These are phyloP conservation scores for Notarius quadriscutis DNA, from an alignment of 2,113 vertebrate genomes.

Conservation along the genomic window DNA sequence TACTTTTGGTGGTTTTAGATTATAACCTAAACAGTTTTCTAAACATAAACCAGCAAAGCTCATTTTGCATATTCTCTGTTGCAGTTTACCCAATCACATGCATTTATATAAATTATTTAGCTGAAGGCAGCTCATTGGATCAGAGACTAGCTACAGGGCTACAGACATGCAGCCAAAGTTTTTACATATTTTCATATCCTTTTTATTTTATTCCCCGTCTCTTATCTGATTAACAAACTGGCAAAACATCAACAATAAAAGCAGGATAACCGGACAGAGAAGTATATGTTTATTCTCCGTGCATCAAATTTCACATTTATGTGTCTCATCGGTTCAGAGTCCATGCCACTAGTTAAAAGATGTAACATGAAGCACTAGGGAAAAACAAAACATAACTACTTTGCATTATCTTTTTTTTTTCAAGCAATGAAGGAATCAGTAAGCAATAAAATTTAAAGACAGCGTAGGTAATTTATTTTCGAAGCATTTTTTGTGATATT, in stretches of 20 bases:
- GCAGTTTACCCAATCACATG: background rate
- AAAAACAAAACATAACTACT: background rate
- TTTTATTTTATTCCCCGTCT: background rate
- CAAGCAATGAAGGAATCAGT: background rate
- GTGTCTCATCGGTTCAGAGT: background rate
- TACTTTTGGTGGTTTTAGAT: background rate
- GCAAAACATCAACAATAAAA: background rate
- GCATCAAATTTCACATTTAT: background rate
- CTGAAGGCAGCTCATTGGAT: background rate
- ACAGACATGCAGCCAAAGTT: background rate
- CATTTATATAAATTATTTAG: background rate
- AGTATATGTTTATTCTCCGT: background rate
- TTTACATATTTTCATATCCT: background rate
- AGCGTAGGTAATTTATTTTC: too few relatives aligned
- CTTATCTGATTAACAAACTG: background rate
- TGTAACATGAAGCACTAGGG: background rate
- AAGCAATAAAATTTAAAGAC: background rate
- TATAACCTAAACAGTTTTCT: background rate
- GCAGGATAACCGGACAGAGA: background rate
- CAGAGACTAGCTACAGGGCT: background rate
- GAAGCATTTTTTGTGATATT: too few relatives aligned
- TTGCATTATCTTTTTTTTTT: background rate
- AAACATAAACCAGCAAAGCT: background rate
- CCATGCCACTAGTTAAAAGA: background rate
- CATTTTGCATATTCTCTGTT: background rate